These are phyloP conservation scores for Agonopterix subpropinquella DNA, from an alignment of 2,888 invertebrate genomes.

Conservation along the genomic window DNA sequence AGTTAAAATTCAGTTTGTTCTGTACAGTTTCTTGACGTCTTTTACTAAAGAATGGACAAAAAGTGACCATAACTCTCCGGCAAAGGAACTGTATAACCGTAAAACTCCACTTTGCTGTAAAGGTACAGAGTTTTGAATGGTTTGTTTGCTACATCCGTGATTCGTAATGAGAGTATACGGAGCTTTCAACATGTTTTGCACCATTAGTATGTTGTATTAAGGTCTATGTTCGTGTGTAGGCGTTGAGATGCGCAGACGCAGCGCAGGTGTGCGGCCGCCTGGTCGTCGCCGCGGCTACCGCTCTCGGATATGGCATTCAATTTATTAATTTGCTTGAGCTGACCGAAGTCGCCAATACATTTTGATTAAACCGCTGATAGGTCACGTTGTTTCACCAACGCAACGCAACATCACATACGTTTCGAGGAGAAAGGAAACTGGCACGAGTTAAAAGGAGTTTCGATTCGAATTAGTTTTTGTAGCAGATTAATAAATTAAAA, in stretches of 20 bases:
- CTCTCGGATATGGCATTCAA: constrained; percentile 68
- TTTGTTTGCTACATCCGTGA: constrained; percentile 72
- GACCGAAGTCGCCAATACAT: constrained; percentile 20
- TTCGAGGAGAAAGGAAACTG: constrained; percentile 14
- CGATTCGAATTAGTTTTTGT: neutral
- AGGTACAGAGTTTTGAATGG: constrained; percentile 68
- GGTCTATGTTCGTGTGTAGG: constrained; percentile 22
- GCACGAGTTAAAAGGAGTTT: constrained; percentile 4
- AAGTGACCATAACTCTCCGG: constrained; percentile 43
- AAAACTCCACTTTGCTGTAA: constrained; percentile 62
- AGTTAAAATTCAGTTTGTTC: neutral
- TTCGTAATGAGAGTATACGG: constrained; percentile 61
- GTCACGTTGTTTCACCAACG: constrained; percentile 7
- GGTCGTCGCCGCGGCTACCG: constrained; percentile 68
- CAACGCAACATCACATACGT: constrained; percentile 9
- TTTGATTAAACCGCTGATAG: constrained; percentile 10
- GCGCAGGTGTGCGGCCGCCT: constrained; percentile 73
- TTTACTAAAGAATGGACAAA: constrained; percentile 29
- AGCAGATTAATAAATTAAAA: too few relatives aligned
- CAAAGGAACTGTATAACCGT: constrained; percentile 53
- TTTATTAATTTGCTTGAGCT: constrained; percentile 71
- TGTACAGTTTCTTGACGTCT: constrained; percentile 19
- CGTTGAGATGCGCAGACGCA: constrained; percentile 59
- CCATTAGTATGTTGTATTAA: constrained; percentile 9
- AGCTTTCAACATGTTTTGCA: constrained; percentile 10